Evolutionary conservation across 2,888 invertebrate species (phyloP).

Genomic region (Isotomurus palustris): DNA sequence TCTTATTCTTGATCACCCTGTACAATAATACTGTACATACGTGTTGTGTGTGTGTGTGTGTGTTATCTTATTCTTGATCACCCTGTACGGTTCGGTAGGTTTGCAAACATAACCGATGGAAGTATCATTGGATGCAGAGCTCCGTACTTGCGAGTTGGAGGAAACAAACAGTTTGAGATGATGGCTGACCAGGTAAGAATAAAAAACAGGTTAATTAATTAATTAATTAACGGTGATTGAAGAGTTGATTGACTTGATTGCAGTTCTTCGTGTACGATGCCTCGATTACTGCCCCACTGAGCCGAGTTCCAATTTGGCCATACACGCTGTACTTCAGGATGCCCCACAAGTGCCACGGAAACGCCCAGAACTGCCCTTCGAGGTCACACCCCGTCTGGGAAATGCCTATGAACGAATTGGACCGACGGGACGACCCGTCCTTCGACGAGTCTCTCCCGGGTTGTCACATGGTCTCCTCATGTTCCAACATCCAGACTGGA

Average conservation of each 20-base stretch:
- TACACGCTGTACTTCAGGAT: constrained; percentile 97
- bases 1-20: too few species aligned
- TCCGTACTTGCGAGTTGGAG: constrained; percentile 84
- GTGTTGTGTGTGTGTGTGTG: too few species aligned
- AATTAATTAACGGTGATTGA: background rate
- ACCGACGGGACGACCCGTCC: constrained; percentile 86
- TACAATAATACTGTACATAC: too few species aligned
- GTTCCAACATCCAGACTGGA: constrained; percentile 81
- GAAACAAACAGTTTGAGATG: constrained; percentile 95
- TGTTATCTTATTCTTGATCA: too few species aligned
- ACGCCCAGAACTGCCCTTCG: constrained; percentile 82
- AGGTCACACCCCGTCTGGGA: constrained; percentile 88
- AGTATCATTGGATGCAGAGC: constrained; percentile 84
- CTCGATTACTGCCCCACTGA: constrained; percentile 85
- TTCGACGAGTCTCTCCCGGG: constrained; percentile 86
- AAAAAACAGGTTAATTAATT: background rate
- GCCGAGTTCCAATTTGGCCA: constrained; percentile 92
- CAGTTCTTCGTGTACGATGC: constrained; percentile 80
- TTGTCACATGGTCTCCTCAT: constrained; percentile 34
- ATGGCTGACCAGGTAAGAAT: constrained; percentile 79
- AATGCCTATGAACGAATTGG: constrained; percentile 93
- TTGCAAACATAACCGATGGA: constrained; percentile 86
- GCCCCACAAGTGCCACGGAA: constrained; percentile 91
- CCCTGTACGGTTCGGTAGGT: constrained; percentile 60
- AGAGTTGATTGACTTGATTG: too few species aligned